phyloP scores from a whole-genome alignment of 2,113 vertebrate genomes.

The Gopherus flavomarginatus region DNA sequence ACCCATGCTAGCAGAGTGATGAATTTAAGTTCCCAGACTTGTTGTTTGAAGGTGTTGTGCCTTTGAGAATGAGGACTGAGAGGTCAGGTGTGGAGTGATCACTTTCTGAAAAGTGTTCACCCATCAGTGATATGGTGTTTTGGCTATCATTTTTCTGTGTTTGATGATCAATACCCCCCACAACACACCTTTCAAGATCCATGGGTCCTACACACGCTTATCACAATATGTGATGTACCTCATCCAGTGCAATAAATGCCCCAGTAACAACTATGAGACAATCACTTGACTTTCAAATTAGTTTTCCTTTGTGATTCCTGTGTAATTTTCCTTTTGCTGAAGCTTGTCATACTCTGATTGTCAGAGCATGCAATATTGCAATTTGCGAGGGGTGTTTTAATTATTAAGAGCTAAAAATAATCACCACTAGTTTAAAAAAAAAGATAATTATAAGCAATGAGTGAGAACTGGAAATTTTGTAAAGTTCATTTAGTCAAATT shows the following conservation, averaged over 20 bases:
- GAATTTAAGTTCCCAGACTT: neutral
- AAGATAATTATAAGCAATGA: constrained; percentile 12
- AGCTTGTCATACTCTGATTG: constrained; percentile 21
- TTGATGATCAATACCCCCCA: neutral
- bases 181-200: neutral
- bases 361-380: neutral
- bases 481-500: constrained; percentile 42
- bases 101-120: neutral
- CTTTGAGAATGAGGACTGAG: neutral
- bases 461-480: constrained; percentile 48
- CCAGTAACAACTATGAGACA: neutral
- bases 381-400: neutral
- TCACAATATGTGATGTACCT: neutral
- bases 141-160: neutral
- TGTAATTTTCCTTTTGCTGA: neutral
- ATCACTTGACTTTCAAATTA: neutral
- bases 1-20: neutral
- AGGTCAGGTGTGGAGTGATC: neutral
- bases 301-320: neutral
- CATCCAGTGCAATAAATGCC: neutral
- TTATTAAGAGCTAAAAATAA: constrained; percentile 39
- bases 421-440: constrained; percentile 32
- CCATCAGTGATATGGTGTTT: neutral
- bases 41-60: neutral
- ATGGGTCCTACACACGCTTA: neutral